Evolutionary conservation across 2,797 vertebrate species (phyloP), one percentile per base, ranked within the genome.

Genomic region (Masticophis lateralis): DNA sequence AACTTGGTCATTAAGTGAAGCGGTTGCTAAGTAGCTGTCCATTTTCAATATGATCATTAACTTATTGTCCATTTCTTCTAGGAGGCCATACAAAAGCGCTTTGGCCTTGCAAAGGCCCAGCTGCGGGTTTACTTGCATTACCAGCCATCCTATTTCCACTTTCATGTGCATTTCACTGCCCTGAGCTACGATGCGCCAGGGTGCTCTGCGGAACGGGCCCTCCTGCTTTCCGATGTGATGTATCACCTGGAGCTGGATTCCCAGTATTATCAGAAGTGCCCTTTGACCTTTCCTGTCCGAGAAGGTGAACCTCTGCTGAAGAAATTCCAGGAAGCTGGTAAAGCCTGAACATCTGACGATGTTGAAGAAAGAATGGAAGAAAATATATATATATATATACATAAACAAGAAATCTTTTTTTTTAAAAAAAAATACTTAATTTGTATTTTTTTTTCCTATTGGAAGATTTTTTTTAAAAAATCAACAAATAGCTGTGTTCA

Each of bases 141-240:
- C 97, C 99, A 99, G 91, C 99, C 99, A 0, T 99, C 99, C 53
- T 99, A 99, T 96, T 98, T 98, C 95, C 99, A 99, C 97, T 98
- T 99, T 14, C 99, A 99, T 0, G 97, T 99, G 27, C 99, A 99
- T 91, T 99, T 99, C 97, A 99, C 98, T 0, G 98, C 98, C 2
- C 97, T 99, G 97, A 97, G 98, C 95, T 98, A 98, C 0, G 98
- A 99, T 0, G 98, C 98, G 0, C 99, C 99, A 0, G 99, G 99
- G 87, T 97, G 97, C 0, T 96, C 97, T 0, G 99, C 99, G 92
- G 99, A 99, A 96, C 97, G 98, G 1, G 99, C 99, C 2, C 99
- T 99, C 95, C 98, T 99, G 47, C 98, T 99, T 55, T 94, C 97
- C 0, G 98, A 99, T 0, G 98, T 99, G 93, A 98, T 99, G 0